Base-by-base conservation (phyloP, 64 coral and sea anemone species). In the Montipora capricornis region DNA sequence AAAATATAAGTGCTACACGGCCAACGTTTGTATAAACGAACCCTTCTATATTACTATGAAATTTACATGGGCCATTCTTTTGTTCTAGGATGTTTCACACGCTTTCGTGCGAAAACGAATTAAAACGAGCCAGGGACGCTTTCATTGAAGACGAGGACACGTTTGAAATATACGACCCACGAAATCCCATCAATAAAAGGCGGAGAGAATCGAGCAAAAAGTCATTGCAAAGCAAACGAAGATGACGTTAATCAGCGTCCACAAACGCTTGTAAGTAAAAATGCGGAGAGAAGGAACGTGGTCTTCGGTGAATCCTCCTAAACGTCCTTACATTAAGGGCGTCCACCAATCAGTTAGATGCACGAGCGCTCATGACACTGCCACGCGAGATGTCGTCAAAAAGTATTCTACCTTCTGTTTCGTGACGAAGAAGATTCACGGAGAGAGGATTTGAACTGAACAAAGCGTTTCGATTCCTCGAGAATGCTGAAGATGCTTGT, bases 121-220 rank as follows among this genome's bases (percentile, higher is more conserved):
- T 58, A 10, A 89, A 70, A 77, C 94, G 79, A 48, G 97, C 93
- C 15, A 96, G 91, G 73, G 97, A 99, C 82, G 97, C 92, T 45
- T 96, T 80, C 57, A 73, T 99, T 46, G 88, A 94, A 86, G 89
- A 99, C 58, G 95, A 94, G 68, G 97, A 99, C 19, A 99, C 95
- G 1, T 99, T 87, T 79, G 97, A 96, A 71, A 99, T 99, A 78
- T 99, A 96, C 75, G 97, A 99, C 49, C 97, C 97, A 49, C 88
- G 97, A 47, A 99, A 99, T 44, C 97, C 97, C 13, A 99, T 99
- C 75, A 99, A 96, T 52, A 99, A 99, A 79, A 82, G 97, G 76
- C 82, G 97, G 45, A 68, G 97, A 16, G 97, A 99, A 79, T 95
- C 92, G n/a, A 96, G 97, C 75, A 96, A 99, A 90, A 67, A 94